Evolutionary conservation across 2,888 invertebrate genomes (phyloP).

Genomic region (Meiosimyza decipiens): DNA sequence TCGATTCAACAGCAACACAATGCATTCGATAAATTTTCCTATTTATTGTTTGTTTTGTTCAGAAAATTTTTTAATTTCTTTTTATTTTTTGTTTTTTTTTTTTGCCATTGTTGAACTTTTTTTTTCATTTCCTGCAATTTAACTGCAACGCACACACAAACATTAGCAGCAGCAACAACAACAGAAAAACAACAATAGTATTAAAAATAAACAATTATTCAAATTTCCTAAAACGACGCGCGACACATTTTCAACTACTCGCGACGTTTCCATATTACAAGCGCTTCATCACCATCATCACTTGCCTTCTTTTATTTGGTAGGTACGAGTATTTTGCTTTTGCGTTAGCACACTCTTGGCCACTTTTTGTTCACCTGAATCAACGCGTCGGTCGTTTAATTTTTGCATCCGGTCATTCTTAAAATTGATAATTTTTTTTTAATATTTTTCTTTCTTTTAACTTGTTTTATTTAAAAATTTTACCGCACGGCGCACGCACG

Average conservation of each 20-base stretch:
- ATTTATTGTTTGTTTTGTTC: background rate
- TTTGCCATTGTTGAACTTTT: background rate
- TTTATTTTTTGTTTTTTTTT: background rate
- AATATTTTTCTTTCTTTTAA: background rate
- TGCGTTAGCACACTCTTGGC: background rate
- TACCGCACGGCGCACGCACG: slow-evolving; percentile 1
- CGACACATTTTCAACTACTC: slow-evolving; percentile 3
- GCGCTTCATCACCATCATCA: too few species aligned
- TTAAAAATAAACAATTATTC: slow-evolving; percentile 17
- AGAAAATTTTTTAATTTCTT: background rate
- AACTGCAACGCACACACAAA: background rate
- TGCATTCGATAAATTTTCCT: background rate
- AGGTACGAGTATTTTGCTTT: background rate
- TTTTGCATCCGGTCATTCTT: slow-evolving; percentile 31
- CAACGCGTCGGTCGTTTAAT: slow-evolving; percentile 15
- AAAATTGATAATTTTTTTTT: background rate
- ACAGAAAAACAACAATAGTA: background rate
- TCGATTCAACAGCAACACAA: background rate
- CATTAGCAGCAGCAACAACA: slow-evolving; percentile 4
- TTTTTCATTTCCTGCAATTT: slow-evolving; percentile 30
- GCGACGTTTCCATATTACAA: background rate
- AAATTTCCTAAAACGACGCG: slow-evolving; percentile 5
- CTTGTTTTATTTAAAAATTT: slow-evolving; percentile 4
- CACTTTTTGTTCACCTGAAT: slow-evolving; percentile 19
- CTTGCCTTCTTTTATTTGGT: too few species aligned